Evolutionary conservation across 2,888 invertebrate genomes (phyloP), one percentile per base, ranked within the genome.

Genomic region (Sesamia inferens): DNA sequence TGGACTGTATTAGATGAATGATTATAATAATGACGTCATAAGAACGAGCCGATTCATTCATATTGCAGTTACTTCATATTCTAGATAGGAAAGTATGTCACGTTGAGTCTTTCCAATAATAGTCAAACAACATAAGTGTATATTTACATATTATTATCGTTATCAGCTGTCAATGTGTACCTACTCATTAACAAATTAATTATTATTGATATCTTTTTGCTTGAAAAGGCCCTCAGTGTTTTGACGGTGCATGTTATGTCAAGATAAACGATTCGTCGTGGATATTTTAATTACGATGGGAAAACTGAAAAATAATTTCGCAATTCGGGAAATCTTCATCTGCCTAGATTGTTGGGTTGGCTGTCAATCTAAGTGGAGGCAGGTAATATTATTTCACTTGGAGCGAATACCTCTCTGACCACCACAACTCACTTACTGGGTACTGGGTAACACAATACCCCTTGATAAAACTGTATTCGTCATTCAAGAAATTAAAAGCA

Each of bases 121-220:
- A 63, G 14, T 44, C 13, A 1, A 77, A 19, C 31, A 57, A 76
- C 61, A 55, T 39, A 31, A 47, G 47, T 31, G 4, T 19, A 42
- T 47, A 51, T 47, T 57, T 65, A 22, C 22, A 39, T 39, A 16
- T 55, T 55, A 44, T 48, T 47, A 54, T 73, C 48, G 42, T 22
- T 48, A 61, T 65, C 54, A 65, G 61, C 44, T 31, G 65, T 51
- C 42, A 61, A 42, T 55, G n/a, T 19, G 44, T 39, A 55, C n/a
- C n/a, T n/a, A n/a, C 61, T 31, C 11, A 55, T 48, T 65, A 31
- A 61, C n/a, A 24, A 58, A 59, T 71, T 19, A 63, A 72, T 71
- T 10, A 55, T 16, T 44, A 31, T 61, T 44, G 22, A 72, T 79
- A 57, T 48, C 31, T 2, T 19, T 54, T 39, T 66, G 61, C 66